These are phyloP conservation scores for Bambusicola thoracicus DNA, from an alignment of 2,113 vertebrate species.

Conservation along the genomic window DNA sequence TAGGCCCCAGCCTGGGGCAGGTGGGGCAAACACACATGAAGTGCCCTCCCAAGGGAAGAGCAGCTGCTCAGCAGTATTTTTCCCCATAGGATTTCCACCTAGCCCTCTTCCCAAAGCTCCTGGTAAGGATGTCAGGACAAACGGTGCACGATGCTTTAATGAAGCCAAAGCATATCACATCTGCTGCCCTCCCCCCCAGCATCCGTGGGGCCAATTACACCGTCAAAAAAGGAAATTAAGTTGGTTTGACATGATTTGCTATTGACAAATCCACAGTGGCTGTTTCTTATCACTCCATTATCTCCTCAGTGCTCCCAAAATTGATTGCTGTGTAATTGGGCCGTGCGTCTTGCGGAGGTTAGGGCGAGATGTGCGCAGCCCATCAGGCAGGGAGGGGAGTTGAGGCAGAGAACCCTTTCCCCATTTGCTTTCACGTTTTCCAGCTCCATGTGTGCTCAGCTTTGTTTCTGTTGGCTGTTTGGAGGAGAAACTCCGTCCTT, in stretches of 20 bases:
- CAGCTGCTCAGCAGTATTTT: not conserved
- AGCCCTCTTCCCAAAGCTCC: not conserved
- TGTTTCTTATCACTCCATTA: conserved; percentile 72
- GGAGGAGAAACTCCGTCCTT: not conserved
- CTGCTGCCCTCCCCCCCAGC: not conserved
- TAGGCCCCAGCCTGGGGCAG: not conserved
- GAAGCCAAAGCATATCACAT: conserved; percentile 60
- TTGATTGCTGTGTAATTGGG: conserved; percentile 73
- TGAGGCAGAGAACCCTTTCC: not conserved
- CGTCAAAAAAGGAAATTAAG: conserved; percentile 73
- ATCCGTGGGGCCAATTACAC: conserved; percentile 66
- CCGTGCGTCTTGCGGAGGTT: rapidly evolving
- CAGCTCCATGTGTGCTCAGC: rapidly evolving
- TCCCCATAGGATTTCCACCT: rapidly evolving
- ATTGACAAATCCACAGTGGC: conserved; percentile 68
- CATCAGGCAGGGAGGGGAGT: not conserved
- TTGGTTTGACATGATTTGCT: conserved; percentile 70
- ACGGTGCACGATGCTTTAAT: conserved; percentile 1
- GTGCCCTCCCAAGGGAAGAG: not conserved
- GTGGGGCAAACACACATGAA: not conserved
- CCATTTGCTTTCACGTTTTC: not conserved
- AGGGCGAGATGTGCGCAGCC: conserved; percentile 10
- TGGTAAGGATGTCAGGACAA: rapidly evolving
- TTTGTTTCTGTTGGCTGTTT: not conserved
- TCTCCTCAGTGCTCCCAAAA: conserved; percentile 68